Conservation (phyloP, 2,113 vertebrate genomes). For the Thamnophis sirtalis region DNA sequence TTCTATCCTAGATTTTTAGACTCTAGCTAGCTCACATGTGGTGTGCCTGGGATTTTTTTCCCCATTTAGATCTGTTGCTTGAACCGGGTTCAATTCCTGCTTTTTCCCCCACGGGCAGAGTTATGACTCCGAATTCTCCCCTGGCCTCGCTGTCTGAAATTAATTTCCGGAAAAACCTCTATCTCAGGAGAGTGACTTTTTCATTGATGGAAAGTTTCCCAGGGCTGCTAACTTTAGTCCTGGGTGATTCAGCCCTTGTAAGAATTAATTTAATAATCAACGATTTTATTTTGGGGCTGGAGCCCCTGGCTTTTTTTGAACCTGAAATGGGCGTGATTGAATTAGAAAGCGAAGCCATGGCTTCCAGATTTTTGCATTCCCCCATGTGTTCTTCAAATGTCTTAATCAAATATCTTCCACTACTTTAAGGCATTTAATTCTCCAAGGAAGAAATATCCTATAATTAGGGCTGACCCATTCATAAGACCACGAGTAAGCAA, state of each 20-base stretch:
- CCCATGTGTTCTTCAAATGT: neutral
- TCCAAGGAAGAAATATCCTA: neutral
- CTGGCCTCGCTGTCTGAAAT: neutral
- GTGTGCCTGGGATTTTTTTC: neutral
- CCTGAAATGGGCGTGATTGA: neutral
- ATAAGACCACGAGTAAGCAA: neutral
- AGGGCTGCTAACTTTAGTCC: neutral
- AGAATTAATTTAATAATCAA: neutral
- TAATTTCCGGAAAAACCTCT: fast-evolving
- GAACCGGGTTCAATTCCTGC: neutral
- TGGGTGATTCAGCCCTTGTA: fast-evolving
- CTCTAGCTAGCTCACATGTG: neutral
- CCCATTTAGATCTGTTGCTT: neutral
- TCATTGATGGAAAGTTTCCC: neutral
- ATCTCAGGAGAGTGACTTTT: fast-evolving
- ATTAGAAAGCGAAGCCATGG: neutral
- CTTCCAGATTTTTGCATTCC: neutral
- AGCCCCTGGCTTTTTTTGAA: neutral
- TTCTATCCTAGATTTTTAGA: neutral
- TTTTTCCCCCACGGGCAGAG: neutral
- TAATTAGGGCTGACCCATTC: neutral
- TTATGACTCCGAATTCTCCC: neutral
- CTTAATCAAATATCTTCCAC: neutral
- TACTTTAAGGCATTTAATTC: neutral
- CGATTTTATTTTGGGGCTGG: neutral